Evolutionary conservation across 2,113 vertebrate genomes (phyloP).

Genomic region (Cariama cristata): DNA sequence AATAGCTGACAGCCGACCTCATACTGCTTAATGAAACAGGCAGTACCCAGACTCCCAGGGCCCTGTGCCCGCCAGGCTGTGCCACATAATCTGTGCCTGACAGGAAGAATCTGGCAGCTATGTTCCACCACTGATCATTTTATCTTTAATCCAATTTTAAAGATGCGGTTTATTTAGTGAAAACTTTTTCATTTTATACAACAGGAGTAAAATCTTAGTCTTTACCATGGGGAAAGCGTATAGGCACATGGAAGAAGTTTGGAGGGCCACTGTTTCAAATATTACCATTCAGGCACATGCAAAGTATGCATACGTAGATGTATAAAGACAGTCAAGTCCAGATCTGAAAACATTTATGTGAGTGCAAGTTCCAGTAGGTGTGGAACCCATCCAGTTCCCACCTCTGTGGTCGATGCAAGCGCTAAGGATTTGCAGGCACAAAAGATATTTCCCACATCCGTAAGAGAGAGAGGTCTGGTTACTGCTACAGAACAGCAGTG

Average conservation of each 20-base stretch:
- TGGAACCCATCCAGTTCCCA: not conserved
- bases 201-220: not conserved
- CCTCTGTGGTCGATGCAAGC: not conserved
- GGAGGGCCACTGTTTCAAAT: not conserved
- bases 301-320: rapidly evolving
- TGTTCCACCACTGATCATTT: not conserved
- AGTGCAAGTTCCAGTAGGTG: not conserved
- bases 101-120: not conserved
- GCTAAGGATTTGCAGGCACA: not conserved
- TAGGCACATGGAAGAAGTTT: not conserved
- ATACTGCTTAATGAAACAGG: slow-evolving; percentile 31
- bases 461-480: not conserved
- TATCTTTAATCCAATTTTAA: not conserved
- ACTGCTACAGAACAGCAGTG: not conserved
- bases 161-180: not conserved
- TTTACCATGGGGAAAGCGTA: rapidly evolving
- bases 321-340: not conserved
- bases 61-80: rapidly evolving
- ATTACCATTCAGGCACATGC: rapidly evolving
- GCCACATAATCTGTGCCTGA: not conserved
- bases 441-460: not conserved
- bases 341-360: not conserved
- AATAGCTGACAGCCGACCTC: not conserved
- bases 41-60: not conserved
- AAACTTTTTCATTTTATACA: not conserved